Base-by-base conservation (phyloP, 2,113 vertebrate species). In the Hippocampus zosterae region DNA sequence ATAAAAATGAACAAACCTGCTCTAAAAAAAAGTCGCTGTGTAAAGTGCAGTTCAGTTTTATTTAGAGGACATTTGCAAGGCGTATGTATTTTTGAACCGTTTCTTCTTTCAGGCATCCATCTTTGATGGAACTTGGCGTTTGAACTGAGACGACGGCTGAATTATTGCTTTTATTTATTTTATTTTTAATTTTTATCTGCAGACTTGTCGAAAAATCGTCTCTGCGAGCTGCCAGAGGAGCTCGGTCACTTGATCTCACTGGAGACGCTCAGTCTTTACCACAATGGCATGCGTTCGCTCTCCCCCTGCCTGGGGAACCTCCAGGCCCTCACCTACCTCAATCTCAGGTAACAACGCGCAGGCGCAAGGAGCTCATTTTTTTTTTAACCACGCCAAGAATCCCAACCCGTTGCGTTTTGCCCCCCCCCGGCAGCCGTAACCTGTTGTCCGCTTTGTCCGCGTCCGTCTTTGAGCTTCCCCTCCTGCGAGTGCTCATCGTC, bases 201-300 rank as follows among this genome's bases (percentile, higher is more conserved):
- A 98, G 96, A 97, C 84, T 84, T 98, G 67, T 96, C 95, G 0
- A 93, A 94, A 87, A 98, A 98, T 87, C 94, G 94, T 0, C 93
- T 98, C 42, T 94, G 94, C n/a, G 95, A 97, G 86, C 89, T 97
- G n/a, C 95, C 96, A 0, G 94, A 95, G 77, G 95, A 95, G 48
- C 90, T 95, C 0, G 95, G 95, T 77, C 93, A 94, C 73, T 92
- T 96, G 83, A 91, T 95, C 74, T 94, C 95, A 55, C 85, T 98
- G 88, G 96, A 98, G 81, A 94, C 93, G 0, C 92, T 98, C 80
- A 95, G 92, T 80, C 90, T 98, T n/a, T 95, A 96, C 82, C 95
- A 98, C 91, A 98, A 98, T 91, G 96, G 96, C 71, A 92, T 96
- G 84, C 92, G 95, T 75, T 93, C 90, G 41, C 84, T 97, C 67